Evolutionary conservation across 37 sponge, comb jelly and placozoan genomes (phyloP).

Genomic region (Hexactinellida sp.): DNA sequence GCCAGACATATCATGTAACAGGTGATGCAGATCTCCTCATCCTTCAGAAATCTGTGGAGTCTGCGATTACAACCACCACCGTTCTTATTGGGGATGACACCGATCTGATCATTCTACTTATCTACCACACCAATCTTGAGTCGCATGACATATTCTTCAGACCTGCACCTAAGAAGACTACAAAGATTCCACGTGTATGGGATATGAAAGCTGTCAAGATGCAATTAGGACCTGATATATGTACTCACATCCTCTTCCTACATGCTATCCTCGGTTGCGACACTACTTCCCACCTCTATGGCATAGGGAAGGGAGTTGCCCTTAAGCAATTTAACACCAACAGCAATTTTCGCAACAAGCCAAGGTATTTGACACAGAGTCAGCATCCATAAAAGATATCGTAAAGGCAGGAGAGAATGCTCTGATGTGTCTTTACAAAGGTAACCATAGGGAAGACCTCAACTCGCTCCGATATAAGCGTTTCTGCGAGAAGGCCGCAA

Average conservation of each 20-base stretch:
- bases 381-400: slow-evolving; percentile 14
- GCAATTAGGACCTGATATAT: slow-evolving; percentile 19
- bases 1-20: too few relatives aligned
- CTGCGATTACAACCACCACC: too few relatives aligned
- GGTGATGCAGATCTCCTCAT: too few relatives aligned
- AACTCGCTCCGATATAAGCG: slow-evolving; percentile 13
- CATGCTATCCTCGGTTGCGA: slow-evolving; percentile 32
- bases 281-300: slow-evolving; percentile 26
- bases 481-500: slow-evolving; percentile 19
- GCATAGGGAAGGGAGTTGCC: neutral
- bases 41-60: too few relatives aligned
- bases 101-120: neutral
- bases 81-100: neutral
- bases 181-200: neutral
- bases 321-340: neutral
- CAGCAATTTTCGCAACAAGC: neutral
- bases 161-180: slow-evolving; percentile 11
- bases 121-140: too few relatives aligned
- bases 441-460: neutral
- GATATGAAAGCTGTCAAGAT: neutral
- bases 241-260: slow-evolving; percentile 27
- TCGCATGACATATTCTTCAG: slow-evolving; percentile 22
- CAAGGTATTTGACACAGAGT: neutral
- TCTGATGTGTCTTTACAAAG: neutral
- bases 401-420: neutral